Base-by-base conservation (phyloP, 2,888 invertebrate genomes). In the Criorhina ranunculi region DNA sequence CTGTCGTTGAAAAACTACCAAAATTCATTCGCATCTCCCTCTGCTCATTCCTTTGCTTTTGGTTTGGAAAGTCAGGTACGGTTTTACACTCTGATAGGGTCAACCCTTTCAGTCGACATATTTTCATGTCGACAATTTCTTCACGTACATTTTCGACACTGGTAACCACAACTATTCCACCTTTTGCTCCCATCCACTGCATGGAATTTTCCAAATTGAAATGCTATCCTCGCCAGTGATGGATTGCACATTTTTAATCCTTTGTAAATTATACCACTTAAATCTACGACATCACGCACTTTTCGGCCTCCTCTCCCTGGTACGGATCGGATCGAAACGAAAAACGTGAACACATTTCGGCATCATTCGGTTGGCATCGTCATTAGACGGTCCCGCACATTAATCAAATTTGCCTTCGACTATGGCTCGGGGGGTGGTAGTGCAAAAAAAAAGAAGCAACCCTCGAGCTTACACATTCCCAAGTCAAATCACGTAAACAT, bases 401-500 rank as follows among this genome's bases (percentile, higher is more conserved):
- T 85, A 85, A 85, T 85, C 85, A 80, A 80, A 85, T 80, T 85
- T 80, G 80, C 80, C 76, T 62, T 57, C 80, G 70, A 59, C 66
- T 17, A 46, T 59, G 73, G 57, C 69, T 62, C 44, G 53, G 35
- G 55, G 64, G 46, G 2, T 33, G 33, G 15, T 2, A 6, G n/a
- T n/a, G n/a, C n/a, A 40, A 29, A 51, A 17, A 44, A 77, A 64
- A 66, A 70, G 24, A 40, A 42, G 60, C 67, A 75, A 55, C 69
- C 69, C 69, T 8, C 33, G 9, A 49, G 60, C 60, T 12, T 53
- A 57, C 49, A 55, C 44, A 86, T 87, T 87, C 70, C 69, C 19
- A 46, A 87, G 79, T 87, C 87, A 80, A 85, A 87, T 88, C 89
- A 90, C 89, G 89, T 90, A 89, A 88, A 88, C 89, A 90, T 89